Base-by-base conservation (phyloP, 2,113 vertebrate genomes). In the Trematocara macrostoma region DNA sequence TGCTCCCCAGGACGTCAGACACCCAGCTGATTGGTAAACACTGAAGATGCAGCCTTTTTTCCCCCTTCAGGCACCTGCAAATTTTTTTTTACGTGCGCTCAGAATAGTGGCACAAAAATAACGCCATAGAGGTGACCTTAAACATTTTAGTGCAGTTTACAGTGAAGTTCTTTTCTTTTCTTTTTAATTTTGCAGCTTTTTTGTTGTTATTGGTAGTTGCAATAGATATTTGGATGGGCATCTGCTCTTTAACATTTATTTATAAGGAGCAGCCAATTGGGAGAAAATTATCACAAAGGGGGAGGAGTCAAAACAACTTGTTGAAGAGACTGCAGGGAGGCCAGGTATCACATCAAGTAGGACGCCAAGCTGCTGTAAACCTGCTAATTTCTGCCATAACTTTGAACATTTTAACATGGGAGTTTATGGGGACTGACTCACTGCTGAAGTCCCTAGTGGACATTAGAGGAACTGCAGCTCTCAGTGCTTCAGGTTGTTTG, bases 21-120 rank as follows among this genome's bases (percentile, higher is more conserved):
- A 49, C 42, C 69, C 26, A 74, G 42, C 20, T 47, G 69, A 45
- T 74, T 26, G 23, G 23, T 74, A 74, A 74, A 74, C 23, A 11
- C 42, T 49, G 23, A 47, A 29, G 69, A 31, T 74, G 9, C 23
- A 29, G 8, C 8, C 16, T 31, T 11, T 26, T 3, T 1, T 7
- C 0, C 2, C 9, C 31, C 31, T 40, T 40, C 8, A 45, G 14
- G 42, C 18, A 52, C 49, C 49, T 52, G 49, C 4, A 52, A 52
- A 3, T 51, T 47, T 16, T 4, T 18, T 18, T 18, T 51, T 18
- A 51, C 1, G 0, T 51, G 47, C 1, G 5, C 5, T 51, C 49
- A n/a, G 18, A n/a, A 52, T n/a, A n/a, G 49, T 52, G 49, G 49
- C 49, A 52, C 8, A n/a, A n/a, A 52, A 52, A 52, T n/a, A 5